Evolutionary conservation across 2,797 vertebrate species (phyloP), one percentile per base, ranked within the genome.

Genomic region (Amblyopsis hoosieri): DNA sequence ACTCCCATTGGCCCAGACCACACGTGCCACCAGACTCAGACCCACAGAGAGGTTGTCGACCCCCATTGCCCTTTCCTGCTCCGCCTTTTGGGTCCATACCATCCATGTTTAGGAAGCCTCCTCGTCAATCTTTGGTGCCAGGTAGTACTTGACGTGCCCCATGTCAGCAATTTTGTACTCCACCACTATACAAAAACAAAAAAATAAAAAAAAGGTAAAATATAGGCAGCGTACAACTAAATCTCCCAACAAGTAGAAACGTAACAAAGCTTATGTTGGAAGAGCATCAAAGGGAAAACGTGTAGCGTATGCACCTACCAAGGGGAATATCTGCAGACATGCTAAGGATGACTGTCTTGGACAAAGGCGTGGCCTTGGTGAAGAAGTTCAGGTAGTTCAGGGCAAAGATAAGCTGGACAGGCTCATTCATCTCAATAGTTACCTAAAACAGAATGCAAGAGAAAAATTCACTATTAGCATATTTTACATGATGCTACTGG

Each of bases 321-420:
- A 99, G 94, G 42, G 97, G 97, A 51, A 99, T 97, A 46, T 99
- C 97, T 14, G 97, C 96, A 1, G 97, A 99, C 97, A 99, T 99
- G 80, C 96, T 98, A 75, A 99, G 98, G 0, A 93, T 99, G 52
- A 99, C 97, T 0, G 96, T 98, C 69, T 97, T 93, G 5, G 97
- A 99, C 7, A 99, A 89, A 0, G 97, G 97, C 0, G 97, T 99
- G 54, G 97, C 97, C 89, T 99, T 99, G 72, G 97, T 98, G 79
- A 99, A 99, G 83, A 99, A 98, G 90, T 99, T 99, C 82, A 99
- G 88, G 84, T 99, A 99, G 81, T 96, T 94, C 82, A 99, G 91
- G 17, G 98, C 97, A 67, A 99, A 99, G 72, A 98, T 99, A 53
- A 99, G 82, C 74, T 98, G 96, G 54, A 99, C 98, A 0, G 98